Base-by-base conservation (phyloP, 2,797 vertebrate species). In the Odontamblyopus rebecca region DNA sequence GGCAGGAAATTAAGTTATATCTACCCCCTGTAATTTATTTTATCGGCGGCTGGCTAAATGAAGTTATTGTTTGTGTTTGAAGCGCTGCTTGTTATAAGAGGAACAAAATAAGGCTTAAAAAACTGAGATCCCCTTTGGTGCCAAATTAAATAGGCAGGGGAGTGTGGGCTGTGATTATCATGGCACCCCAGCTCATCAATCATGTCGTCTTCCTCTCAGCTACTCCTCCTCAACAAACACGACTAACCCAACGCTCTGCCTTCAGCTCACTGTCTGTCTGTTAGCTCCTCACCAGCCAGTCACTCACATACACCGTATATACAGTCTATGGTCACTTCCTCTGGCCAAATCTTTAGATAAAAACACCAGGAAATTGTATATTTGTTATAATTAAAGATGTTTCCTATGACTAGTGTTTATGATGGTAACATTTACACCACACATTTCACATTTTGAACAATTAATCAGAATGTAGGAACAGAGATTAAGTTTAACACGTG, bases 21-120 rank as follows among this genome's bases (percentile, higher is more conserved):
- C 92, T 88, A 77, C 80, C 85, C 89, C 84, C 84, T 77, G 86
- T 94, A 92, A 94, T 94, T 94, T 93, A 92, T 94, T 94, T 94
- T 93, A 92, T 89, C 82, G 80, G 84, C 82, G 79, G 88, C 90
- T 92, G 83, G 85, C 92, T 88, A 94, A 94, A 93, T 93, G 78
- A 94, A 94, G 91, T 93, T 94, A 94, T 94, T 94, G 94, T 94
- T 93, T 93, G 89, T 89, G 91, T 93, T 88, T 94, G 90, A 92
- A 90, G 87, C 83, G 69, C 85, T 82, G 91, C 91, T 90, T 91
- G 91, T 93, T 94, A 92, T 91, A 89, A 92, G 75, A 84, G 84
- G 88, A 89, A 89, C 88, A 86, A 91, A 89, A 91, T 87, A 90
- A 85, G 73, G 86, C 91, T 92, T 92, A 90, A 93, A 93, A 90